Evolutionary conservation across 2,888 invertebrate genomes (phyloP), one percentile per base, ranked within the genome.

Genomic region (Tetragnatha montana): DNA sequence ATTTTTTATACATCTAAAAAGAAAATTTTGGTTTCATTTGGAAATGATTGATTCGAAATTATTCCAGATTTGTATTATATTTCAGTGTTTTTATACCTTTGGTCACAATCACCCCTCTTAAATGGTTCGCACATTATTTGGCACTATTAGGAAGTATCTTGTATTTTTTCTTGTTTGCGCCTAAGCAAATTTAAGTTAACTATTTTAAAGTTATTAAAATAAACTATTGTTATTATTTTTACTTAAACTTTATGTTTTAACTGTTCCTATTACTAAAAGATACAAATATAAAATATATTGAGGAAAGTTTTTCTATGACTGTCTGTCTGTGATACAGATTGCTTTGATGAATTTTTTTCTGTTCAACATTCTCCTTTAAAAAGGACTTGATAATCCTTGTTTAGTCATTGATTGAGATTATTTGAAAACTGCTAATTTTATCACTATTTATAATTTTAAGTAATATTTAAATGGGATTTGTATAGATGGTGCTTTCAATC

Each of bases 241-340:
- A 19, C 10, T 73, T 73, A 8, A 35, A 73, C 8, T 73, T 73
- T 73, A 21, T 73, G 14, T 22, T 22, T 73, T 73, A 73, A 21
- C 35, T 21, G 35, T 73, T 22, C 35, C 73, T 73, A 22, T 21
- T 73, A 73, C 73, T 22, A 14, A 22, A 19, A 22, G 21, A 73
- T 73, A 14, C 12, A 73, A 22, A 73, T 73, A 14, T 73, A 50
- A 71, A 35, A 49, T 49, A 49, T 10, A 70, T 68, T 80, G 22
- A 60, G 10, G 2, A 17, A 35, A 47, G 50, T 6, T 50, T 70
- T 71, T 51, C 21, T 50, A 71, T 22, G 21, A 50, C 71, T 82
- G 51, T 82, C 73, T 82, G 82, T 74, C 82, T 82, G 82, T 82
- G 82, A 82, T 82, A 82, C 22, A 50, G 49, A 82, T 73, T 49